Base-by-base conservation (phyloP, 1,140 invertebrate species). In the Brachionus rotundiformis region DNA sequence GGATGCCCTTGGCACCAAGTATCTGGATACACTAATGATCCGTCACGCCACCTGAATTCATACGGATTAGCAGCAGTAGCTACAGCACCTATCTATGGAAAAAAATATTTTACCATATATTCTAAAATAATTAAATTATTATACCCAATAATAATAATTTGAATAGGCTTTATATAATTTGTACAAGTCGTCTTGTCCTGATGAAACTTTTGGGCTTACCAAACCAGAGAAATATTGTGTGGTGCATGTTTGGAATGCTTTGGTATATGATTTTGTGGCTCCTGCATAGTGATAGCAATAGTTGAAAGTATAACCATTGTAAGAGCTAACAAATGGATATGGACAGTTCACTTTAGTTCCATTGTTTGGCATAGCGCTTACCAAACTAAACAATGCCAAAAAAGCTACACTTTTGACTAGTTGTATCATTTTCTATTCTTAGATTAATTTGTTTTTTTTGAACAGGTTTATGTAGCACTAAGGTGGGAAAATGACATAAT, bases 81-180 rank as follows among this genome's bases (percentile, higher is more conserved):
- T 25, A 63, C 31, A 1, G 76, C 76, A 31, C 76, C 76, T 8
- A 79, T 33, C 76, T 79, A 16, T 49, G 7, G 16, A 77, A 47
- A 47, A 16, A 49, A 25, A 59, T 54, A 10, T 6, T 25, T 39
- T 13, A 36, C 0, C n/a, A 5, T 7, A 44, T n/a, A 16, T 16
- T 6, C 19, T 29, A 25, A n/a, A 25, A 19, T 8, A 54, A 54
- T 39, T 16, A 13, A 29, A 77, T 29, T 13, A 29, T 49, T 59
- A n/a, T 59, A 79, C 76, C 76, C 76, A 79, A 33, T 59, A 79
- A 59, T 79, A 79, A 41, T 59, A 79, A 63, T 79, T 31, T 59
- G 76, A 44, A 79, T 31, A 79, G 59, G 76, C 76, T 59, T 79
- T 79, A 19, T 79, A 79, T 8, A 79, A 27, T 54, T 79, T 79